These are phyloP conservation scores for Perithous albicinctus DNA, from an alignment of 2,888 invertebrate genomes.

Conservation along the genomic window DNA sequence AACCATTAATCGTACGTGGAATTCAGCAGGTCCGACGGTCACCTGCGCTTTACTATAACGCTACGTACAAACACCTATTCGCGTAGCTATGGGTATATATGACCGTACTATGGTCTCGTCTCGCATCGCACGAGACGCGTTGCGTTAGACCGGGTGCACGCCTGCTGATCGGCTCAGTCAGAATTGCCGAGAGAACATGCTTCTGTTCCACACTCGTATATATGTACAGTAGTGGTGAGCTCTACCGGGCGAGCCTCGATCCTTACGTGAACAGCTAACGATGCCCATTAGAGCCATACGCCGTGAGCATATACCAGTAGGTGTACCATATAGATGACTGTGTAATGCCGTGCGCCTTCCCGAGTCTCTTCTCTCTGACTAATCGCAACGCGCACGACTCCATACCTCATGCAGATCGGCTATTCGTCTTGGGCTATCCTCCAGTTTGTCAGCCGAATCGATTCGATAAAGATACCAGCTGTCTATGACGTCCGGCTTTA, in stretches of 20 bases:
- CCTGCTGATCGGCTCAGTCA: slow-evolving; percentile 30
- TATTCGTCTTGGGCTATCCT: slow-evolving; percentile 82
- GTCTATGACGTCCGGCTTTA: slow-evolving; percentile 77
- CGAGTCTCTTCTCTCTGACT: slow-evolving; percentile 76
- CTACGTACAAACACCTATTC: slow-evolving; percentile 11
- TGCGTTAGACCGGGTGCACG: slow-evolving; percentile 53
- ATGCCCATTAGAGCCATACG: slow-evolving; percentile 82
- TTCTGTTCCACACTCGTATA: slow-evolving; percentile 46
- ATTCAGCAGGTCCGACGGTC: slow-evolving; percentile 61
- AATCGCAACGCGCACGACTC: slow-evolving; percentile 82
- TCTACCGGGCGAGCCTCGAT: slow-evolving; percentile 46
- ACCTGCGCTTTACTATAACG: slow-evolving; percentile 54
- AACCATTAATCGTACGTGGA: slow-evolving; percentile 71
- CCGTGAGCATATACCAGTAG: slow-evolving; percentile 61
- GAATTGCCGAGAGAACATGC: slow-evolving; percentile 40
- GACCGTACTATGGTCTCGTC: slow-evolving; percentile 8
- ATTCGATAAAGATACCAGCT: slow-evolving; percentile 82
- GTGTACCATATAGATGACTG: slow-evolving; percentile 38
- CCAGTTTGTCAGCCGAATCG: slow-evolving; percentile 83
- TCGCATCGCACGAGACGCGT: slow-evolving; percentile 25
- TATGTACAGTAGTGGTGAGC: slow-evolving; percentile 19
- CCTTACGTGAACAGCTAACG: slow-evolving; percentile 77
- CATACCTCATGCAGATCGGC: slow-evolving; percentile 82
- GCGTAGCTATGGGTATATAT: background rate
- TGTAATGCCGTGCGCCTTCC: slow-evolving; percentile 38